Evolutionary conservation across 2,797 vertebrate genomes (phyloP).

Genomic region (Perdix hodgsoniae): DNA sequence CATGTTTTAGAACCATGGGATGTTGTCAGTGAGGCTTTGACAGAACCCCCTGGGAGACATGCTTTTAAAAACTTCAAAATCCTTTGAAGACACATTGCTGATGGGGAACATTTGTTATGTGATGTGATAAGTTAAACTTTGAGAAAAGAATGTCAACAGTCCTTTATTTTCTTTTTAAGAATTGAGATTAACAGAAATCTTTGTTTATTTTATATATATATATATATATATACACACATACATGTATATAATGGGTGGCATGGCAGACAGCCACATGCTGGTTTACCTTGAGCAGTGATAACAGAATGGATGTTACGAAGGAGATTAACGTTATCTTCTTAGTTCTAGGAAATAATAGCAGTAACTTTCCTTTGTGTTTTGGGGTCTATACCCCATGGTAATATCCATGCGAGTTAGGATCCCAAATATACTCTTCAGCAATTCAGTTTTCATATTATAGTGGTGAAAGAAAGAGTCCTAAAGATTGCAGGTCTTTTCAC

Average conservation of each 20-base stretch:
- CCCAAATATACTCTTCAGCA: not conserved
- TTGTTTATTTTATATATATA: slow-evolving; percentile 42
- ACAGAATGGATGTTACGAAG: not conserved
- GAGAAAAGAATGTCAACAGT: not conserved
- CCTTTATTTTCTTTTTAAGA: slow-evolving; percentile 63
- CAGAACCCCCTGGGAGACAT: slow-evolving; percentile 30
- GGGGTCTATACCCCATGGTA: not conserved
- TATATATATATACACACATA: not conserved
- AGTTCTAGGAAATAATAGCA: slow-evolving; percentile 12
- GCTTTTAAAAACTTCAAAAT: slow-evolving; percentile 49
- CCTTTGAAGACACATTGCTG: slow-evolving; percentile 40
- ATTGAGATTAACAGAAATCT: slow-evolving; percentile 49
- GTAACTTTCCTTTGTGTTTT: slow-evolving; percentile 11
- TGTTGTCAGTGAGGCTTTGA: not conserved
- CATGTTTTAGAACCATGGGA: not conserved
- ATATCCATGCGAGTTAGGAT: not conserved
- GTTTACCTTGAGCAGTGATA: slow-evolving; percentile 6
- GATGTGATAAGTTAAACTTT: slow-evolving; percentile 49
- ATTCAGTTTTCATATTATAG: not conserved
- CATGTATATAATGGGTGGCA: not conserved
- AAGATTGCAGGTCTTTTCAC: not conserved
- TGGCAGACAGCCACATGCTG: not conserved
- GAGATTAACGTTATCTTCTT: slow-evolving; percentile 56
- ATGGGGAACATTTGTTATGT: slow-evolving; percentile 15
- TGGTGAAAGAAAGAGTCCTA: not conserved